Percentiles rank a stretch among this genome's conserved stretches.
Conservation (phyloP, 2,888 invertebrate species). For the Drosophila borealis region DNA sequence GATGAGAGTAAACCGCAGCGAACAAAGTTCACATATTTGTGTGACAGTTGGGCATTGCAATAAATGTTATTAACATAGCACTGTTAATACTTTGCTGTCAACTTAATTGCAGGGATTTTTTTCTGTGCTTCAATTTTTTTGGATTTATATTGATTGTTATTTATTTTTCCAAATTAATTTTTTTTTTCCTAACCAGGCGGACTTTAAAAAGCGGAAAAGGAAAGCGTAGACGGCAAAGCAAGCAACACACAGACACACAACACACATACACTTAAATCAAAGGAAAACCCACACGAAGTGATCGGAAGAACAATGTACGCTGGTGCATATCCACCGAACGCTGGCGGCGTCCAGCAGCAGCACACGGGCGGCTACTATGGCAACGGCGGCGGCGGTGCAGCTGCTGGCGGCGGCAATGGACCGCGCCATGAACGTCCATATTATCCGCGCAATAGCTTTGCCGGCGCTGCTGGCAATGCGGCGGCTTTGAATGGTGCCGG, state of each 20-base stretch:
- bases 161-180: neutral
- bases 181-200: neutral
- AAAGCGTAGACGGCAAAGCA: conserved; percentile 1
- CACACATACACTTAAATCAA: neutral
- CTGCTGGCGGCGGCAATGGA: conserved; percentile 63
- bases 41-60: neutral
- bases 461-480: conserved; percentile 54
- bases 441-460: conserved; percentile 73
- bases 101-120: neutral
- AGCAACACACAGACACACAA: conserved; percentile 1
- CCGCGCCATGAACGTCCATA: conserved; percentile 80
- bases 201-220: conserved; percentile 6
- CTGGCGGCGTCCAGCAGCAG: conserved; percentile 79
- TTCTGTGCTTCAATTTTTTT: neutral
- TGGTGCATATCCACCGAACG: conserved; percentile 78
- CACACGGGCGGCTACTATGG: conserved; percentile 75
- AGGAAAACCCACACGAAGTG: conserved; percentile 8
- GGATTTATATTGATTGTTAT: conserved; percentile 1
- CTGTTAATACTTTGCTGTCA: neutral
- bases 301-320: conserved; percentile 71
- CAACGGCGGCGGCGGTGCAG: conserved; percentile 66
- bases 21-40: too few species aligned
- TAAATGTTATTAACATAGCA: neutral
- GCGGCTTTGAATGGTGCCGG: conserved; percentile 61
- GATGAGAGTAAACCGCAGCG: too few species aligned